Conservation (phyloP, 1,140 invertebrate species). For the Drosophila nasuta region DNA sequence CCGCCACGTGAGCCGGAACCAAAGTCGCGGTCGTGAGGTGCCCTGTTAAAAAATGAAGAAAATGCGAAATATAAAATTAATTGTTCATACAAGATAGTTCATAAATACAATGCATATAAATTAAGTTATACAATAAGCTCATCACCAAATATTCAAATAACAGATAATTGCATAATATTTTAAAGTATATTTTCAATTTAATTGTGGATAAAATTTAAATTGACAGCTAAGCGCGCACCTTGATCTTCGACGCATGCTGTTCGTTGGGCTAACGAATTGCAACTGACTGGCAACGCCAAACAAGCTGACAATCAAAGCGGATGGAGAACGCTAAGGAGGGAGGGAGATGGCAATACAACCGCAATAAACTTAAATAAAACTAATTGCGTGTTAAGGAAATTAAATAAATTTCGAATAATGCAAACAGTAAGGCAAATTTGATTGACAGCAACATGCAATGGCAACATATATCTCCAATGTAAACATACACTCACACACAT, state of each 20-base stretch:
- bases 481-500: constrained; percentile 1
- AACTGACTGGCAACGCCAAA: constrained; percentile 69
- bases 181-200: too few species aligned
- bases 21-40: constrained; percentile 82
- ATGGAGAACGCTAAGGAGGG: constrained; percentile 22
- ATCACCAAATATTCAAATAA: too few species aligned
- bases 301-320: constrained; percentile 60
- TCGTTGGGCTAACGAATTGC: constrained; percentile 17
- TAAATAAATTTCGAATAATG: constrained; percentile 82
- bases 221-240: constrained; percentile 27
- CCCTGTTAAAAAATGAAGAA: constrained; percentile 55
- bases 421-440: constrained; percentile 81
- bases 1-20: constrained; percentile 77
- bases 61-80: background rate
- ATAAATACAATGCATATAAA: too few species aligned
- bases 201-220: too few species aligned
- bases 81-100: background rate
- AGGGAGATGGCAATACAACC: constrained; percentile 66
- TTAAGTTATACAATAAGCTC: too few species aligned
- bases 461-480: constrained; percentile 36
- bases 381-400: constrained; percentile 82
- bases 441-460: constrained; percentile 81
- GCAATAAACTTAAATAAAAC: constrained; percentile 84
- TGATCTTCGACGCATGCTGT: constrained; percentile 38
- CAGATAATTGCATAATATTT: too few species aligned